A percentile compares a stretch with the other conserved stretches of the same genome.
Evolutionary conservation across 2,888 invertebrate genomes (phyloP).

Genomic region (Epinotia brunnichana): DNA sequence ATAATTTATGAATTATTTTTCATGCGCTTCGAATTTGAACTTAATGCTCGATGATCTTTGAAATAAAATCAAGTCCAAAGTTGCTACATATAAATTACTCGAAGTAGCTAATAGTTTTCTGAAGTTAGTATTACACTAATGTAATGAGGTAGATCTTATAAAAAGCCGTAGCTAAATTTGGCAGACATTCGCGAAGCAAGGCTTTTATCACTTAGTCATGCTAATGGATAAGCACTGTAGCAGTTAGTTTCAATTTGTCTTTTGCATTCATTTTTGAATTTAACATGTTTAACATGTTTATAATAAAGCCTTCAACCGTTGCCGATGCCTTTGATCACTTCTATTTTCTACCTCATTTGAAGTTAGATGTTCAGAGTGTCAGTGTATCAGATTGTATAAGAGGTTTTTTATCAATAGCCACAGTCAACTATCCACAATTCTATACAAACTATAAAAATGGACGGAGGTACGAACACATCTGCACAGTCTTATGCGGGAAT

Average conservation of each 20-base stretch:
- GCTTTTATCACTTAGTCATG: slow-evolving; percentile 22
- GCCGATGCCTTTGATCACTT: not conserved
- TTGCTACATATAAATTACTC: too few species aligned
- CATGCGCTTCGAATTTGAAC: slow-evolving; percentile 19
- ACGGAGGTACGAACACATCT: too few species aligned
- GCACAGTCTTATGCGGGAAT: too few species aligned
- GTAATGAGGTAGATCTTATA: slow-evolving; percentile 34
- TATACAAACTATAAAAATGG: too few species aligned
- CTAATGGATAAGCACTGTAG: slow-evolving; percentile 13
- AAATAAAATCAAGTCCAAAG: not conserved
- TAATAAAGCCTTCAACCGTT: not conserved
- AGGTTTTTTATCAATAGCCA: not conserved
- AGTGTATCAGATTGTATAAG: not conserved
- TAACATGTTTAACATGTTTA: not conserved
- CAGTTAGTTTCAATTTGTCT: slow-evolving; percentile 3
- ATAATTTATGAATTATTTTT: not conserved
- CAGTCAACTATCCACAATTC: too few species aligned
- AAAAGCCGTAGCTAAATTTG: slow-evolving; percentile 16
- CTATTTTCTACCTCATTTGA: slow-evolving; percentile 13
- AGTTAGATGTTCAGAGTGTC: not conserved
- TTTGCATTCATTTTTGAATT: slow-evolving; percentile 10
- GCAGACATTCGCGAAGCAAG: slow-evolving; percentile 34
- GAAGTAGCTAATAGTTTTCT: slow-evolving; percentile 18
- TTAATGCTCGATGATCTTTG: not conserved
- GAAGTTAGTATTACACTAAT: slow-evolving; percentile 14